Evolutionary conservation across 2,888 invertebrate genomes (phyloP).

Genomic region (Cephus sareptanus): DNA sequence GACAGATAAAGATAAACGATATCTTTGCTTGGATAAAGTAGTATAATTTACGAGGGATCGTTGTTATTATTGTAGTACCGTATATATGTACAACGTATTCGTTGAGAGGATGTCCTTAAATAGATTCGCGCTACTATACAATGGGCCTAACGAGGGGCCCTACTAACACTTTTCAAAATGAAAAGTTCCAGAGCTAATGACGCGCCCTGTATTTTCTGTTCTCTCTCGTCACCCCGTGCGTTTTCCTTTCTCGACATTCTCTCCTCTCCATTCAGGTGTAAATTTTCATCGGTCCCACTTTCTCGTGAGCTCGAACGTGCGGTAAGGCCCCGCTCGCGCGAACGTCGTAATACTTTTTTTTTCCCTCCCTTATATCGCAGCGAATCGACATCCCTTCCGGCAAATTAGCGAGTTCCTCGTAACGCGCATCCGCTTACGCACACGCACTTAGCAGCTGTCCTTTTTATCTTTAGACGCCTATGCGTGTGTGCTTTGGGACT

Average conservation of each 20-base stretch:
- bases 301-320: not conserved
- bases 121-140: slow-evolving; percentile 18
- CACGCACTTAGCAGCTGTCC: slow-evolving; percentile 38
- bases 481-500: not conserved
- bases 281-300: slow-evolving; percentile 22
- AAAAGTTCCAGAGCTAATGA: slow-evolving; percentile 27
- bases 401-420: slow-evolving; percentile 30
- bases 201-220: slow-evolving; percentile 15
- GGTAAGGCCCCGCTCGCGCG: not conserved
- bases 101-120: too few relatives aligned
- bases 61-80: not conserved
- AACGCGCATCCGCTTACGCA: slow-evolving; percentile 38
- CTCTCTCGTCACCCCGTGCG: not conserved
- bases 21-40: not conserved
- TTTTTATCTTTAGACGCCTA: slow-evolving; percentile 9
- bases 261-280: slow-evolving; percentile 39
- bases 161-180: not conserved
- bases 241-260: not conserved
- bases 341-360: not conserved
- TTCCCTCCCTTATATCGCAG: not conserved
- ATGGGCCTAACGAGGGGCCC: slow-evolving; percentile 35
- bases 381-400: not conserved
- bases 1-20: not conserved
- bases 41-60: not conserved
- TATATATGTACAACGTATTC: not conserved